phyloP scores from a whole-genome alignment of 2,113 vertebrate species.

The Leptodactylus fuscus region DNA sequence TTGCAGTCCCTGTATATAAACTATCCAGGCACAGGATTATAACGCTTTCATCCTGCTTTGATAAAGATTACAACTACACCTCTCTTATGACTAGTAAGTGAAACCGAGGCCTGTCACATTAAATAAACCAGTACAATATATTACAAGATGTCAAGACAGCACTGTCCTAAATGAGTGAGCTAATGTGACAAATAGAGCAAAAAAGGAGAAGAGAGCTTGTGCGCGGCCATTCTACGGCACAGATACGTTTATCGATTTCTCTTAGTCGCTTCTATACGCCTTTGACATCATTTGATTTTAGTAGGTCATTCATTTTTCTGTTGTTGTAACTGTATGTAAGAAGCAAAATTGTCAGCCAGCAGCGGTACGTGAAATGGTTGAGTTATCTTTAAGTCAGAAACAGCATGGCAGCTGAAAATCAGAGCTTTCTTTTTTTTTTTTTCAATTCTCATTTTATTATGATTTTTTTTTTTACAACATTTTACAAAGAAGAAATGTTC shows the following conservation, averaged over 20 bases:
- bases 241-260: slow-evolving; percentile 54
- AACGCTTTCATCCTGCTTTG: neutral
- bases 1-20: neutral
- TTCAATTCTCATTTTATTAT: too few relatives aligned
- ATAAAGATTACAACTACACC: slow-evolving; percentile 17
- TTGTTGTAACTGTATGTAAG: slow-evolving; percentile 38
- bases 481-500: too few relatives aligned
- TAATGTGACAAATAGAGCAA: slow-evolving; percentile 53
- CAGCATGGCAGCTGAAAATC: neutral
- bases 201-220: slow-evolving; percentile 20
- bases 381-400: slow-evolving; percentile 23
- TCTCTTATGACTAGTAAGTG: slow-evolving; percentile 14
- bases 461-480: too few relatives aligned
- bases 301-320: slow-evolving; percentile 29
- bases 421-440: too few relatives aligned
- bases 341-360: slow-evolving; percentile 3
- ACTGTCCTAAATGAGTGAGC: slow-evolving; percentile 30
- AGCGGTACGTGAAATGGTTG: neutral
- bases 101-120: slow-evolving; percentile 27
- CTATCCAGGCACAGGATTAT: neutral
- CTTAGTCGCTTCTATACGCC: neutral
- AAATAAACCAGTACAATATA: slow-evolving; percentile 21
- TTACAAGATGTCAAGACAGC: slow-evolving; percentile 20
- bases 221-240: slow-evolving; percentile 30
- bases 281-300: slow-evolving; percentile 33